Percentiles rank a stretch among this genome's conserved stretches.
Evolutionary conservation across 2,113 vertebrate species (phyloP).

Genomic region (Rhinolophus sinicus): DNA sequence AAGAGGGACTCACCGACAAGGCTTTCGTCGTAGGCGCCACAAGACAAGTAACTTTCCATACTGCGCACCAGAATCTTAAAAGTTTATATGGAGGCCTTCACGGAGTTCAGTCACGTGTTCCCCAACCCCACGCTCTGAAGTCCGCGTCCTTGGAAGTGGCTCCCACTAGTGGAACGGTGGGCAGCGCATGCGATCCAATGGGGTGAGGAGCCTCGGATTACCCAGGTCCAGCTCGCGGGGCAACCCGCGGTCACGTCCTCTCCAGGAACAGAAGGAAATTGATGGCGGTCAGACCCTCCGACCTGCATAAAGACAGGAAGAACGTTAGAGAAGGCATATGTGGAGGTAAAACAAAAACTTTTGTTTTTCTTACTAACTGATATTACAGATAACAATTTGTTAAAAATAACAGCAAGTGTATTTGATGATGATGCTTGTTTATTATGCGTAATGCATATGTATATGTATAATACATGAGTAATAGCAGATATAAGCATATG

Average conservation of each 20-base stretch:
- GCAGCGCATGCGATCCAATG: too few relatives aligned
- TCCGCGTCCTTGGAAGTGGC: not conserved
- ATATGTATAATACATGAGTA: not conserved
- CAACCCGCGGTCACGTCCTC: not conserved
- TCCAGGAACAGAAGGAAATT: not conserved
- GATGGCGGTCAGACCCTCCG: not conserved
- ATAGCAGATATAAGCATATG: not conserved
- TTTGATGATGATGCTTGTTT: too few relatives aligned
- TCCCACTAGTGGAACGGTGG: not conserved
- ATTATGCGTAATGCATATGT: not conserved
- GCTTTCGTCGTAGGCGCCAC: accelerated
- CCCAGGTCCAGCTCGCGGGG: accelerated
- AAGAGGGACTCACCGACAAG: not conserved
- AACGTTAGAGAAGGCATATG: not conserved
- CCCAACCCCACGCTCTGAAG: not conserved
- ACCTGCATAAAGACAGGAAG: not conserved
- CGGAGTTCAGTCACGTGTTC: accelerated
- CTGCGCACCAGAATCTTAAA: not conserved
- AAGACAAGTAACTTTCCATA: not conserved
- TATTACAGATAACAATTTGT: not conserved
- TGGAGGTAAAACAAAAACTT: not conserved
- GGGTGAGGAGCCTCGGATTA: not conserved
- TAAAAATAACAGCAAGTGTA: not conserved
- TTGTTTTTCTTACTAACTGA: not conserved
- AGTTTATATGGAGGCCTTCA: not conserved